Conservation (phyloP, 2,888 invertebrate genomes). For the Teinopalpus imperialis region DNA sequence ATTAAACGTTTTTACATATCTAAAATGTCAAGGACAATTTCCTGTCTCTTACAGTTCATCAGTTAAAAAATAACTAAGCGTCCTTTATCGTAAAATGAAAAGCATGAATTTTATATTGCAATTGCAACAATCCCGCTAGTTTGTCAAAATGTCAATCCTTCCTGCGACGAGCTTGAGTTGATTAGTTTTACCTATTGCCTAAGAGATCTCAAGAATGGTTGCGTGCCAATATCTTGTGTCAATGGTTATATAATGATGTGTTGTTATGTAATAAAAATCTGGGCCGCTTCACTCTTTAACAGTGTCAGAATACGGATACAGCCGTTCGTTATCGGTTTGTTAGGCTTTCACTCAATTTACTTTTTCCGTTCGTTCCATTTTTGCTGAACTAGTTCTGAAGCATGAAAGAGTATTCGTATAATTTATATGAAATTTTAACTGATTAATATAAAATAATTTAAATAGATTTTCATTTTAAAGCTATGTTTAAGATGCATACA, state of each 20-base stretch:
- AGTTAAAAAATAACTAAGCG: too few relatives aligned
- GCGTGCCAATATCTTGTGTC: slow-evolving; percentile 38
- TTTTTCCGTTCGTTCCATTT: slow-evolving; percentile 22
- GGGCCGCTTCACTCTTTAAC: slow-evolving; percentile 39
- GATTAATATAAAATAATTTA: too few relatives aligned
- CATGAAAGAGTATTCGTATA: too few relatives aligned
- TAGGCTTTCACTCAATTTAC: slow-evolving; percentile 45
- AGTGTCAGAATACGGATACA: slow-evolving; percentile 36
- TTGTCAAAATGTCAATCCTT: slow-evolving; percentile 17
- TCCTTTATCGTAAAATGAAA: too few relatives aligned
- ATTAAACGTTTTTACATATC: too few relatives aligned
- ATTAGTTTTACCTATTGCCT: slow-evolving; percentile 35
- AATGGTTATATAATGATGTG: slow-evolving; percentile 46
- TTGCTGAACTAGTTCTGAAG: background rate
- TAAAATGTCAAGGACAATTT: background rate
- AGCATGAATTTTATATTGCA: too few relatives aligned
- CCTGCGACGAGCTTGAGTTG: slow-evolving; percentile 14
- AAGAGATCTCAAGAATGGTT: slow-evolving; percentile 35
- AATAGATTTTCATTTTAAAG: too few relatives aligned
- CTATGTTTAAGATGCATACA: too few relatives aligned
- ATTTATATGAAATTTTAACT: too few relatives aligned
- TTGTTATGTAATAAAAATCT: slow-evolving; percentile 51
- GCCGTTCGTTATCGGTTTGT: slow-evolving; percentile 33
- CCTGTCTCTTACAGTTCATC: too few relatives aligned
- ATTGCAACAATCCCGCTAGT: slow-evolving; percentile 3